These are phyloP conservation scores for Nymphalis polychloros DNA, from an alignment of 2,888 invertebrate genomes.

Conservation along the genomic window DNA sequence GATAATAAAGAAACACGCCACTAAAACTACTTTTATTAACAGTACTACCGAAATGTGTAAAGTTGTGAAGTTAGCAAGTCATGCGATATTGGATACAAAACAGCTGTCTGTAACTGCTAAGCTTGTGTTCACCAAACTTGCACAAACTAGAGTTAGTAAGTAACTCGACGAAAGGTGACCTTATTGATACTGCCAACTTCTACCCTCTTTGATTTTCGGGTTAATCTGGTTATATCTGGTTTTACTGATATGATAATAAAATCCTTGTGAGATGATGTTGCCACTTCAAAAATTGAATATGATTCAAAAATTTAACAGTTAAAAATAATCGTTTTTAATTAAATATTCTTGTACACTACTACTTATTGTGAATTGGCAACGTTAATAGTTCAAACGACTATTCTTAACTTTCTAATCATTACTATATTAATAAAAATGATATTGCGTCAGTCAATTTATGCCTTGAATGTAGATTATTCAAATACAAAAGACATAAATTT, in stretches of 20 bases:
- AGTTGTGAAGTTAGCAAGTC: conserved; percentile 18
- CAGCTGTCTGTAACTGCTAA: conserved; percentile 33
- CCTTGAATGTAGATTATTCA: not conserved
- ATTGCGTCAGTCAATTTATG: not conserved
- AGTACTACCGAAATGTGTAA: conserved; percentile 21
- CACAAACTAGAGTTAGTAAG: conserved; percentile 33
- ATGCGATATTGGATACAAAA: conserved; percentile 34
- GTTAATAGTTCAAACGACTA: no score
- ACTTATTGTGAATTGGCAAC: no score
- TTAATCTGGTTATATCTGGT: conserved; percentile 3
- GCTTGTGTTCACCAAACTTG: conserved; percentile 30
- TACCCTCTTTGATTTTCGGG: conserved; percentile 22
- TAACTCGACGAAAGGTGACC: conserved; percentile 33
- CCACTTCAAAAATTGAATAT: no score
- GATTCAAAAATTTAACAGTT: no score
- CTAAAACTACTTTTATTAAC: conserved; percentile 13
- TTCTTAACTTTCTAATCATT: no score
- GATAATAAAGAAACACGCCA: conserved; percentile 3
- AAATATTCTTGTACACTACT: no score
- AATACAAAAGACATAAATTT: not conserved
- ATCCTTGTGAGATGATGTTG: not conserved
- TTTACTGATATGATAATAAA: not conserved
- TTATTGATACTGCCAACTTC: conserved; percentile 26
- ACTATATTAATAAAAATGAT: not conserved
- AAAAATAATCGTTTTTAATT: no score